Conservation (phyloP, 2,888 invertebrate genomes). For the Stenurella melanura region DNA sequence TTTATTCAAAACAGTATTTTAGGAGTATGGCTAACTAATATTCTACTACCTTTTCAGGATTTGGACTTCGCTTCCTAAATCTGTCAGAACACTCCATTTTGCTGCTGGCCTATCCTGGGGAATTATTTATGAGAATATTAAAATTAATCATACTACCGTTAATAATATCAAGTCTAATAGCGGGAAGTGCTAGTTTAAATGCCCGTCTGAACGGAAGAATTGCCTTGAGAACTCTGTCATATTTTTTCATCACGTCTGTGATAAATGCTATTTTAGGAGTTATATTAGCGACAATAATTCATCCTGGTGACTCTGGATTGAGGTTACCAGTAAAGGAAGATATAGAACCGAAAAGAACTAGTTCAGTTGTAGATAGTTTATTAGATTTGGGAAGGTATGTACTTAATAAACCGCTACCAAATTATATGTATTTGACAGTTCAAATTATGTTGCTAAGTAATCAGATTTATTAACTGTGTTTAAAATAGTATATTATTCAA, state of each 20-base stretch:
- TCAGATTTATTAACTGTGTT: too few species aligned
- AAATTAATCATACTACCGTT: conserved; percentile 92
- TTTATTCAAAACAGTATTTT: neutral
- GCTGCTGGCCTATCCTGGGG: conserved; percentile 92
- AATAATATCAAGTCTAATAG: conserved; percentile 90
- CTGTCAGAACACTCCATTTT: conserved; percentile 82
- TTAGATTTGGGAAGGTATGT: conserved; percentile 91
- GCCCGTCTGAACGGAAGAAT: conserved; percentile 91
- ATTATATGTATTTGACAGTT: too few species aligned
- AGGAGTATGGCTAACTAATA: neutral
- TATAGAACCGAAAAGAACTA: conserved; percentile 70
- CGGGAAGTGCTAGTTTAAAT: conserved; percentile 89
- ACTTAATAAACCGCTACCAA: neutral
- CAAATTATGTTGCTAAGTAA: too few species aligned
- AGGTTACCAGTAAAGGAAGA: conserved; percentile 72
- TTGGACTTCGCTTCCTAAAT: conserved; percentile 81
- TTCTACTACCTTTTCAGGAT: conserved; percentile 74
- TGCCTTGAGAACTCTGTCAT: conserved; percentile 86
- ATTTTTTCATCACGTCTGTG: conserved; percentile 87
- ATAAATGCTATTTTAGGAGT: conserved; percentile 86
- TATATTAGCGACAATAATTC: conserved; percentile 81
- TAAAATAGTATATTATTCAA: too few species aligned
- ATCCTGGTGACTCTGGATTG: conserved; percentile 85
- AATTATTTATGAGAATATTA: conserved; percentile 90
- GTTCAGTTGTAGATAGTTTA: conserved; percentile 88